These are phyloP conservation scores for Oxyura jamaicensis DNA, from an alignment of 2,113 vertebrate species.

Conservation along the genomic window DNA sequence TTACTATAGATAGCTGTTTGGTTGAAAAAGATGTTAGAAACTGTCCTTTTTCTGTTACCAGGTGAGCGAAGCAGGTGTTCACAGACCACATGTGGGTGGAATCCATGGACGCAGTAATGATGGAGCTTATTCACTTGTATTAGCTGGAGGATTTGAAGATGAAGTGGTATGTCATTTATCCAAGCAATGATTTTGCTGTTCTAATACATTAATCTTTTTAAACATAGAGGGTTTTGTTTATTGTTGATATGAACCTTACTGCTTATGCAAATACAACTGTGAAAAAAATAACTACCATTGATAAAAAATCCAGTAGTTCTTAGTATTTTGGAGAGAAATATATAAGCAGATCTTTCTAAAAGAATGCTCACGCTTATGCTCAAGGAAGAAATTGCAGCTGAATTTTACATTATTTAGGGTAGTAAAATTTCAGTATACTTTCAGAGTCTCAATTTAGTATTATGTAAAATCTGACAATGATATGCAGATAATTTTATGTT, in stretches of 20 bases:
- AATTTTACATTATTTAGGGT: neutral
- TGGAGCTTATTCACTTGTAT: constrained; percentile 94
- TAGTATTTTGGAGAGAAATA: neutral
- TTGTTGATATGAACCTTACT: neutral
- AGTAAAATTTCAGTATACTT: neutral
- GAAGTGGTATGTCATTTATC: constrained; percentile 91
- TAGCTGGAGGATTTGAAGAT: constrained; percentile 97
- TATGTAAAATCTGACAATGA: neutral
- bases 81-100: constrained; percentile 96
- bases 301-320: neutral
- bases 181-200: neutral
- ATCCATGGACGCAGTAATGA: constrained; percentile 98
- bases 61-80: constrained; percentile 98
- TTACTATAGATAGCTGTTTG: neutral
- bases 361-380: neutral
- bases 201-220: neutral
- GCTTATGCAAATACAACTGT: neutral
- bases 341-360: neutral
- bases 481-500: neutral
- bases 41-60: constrained; percentile 60
- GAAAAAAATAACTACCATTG: neutral
- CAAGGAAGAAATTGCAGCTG: neutral
- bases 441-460: neutral
- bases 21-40: neutral
- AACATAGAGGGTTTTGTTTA: neutral